Conservation (phyloP, 1,140 invertebrate genomes). For the Drosophila tropicalis region DNA sequence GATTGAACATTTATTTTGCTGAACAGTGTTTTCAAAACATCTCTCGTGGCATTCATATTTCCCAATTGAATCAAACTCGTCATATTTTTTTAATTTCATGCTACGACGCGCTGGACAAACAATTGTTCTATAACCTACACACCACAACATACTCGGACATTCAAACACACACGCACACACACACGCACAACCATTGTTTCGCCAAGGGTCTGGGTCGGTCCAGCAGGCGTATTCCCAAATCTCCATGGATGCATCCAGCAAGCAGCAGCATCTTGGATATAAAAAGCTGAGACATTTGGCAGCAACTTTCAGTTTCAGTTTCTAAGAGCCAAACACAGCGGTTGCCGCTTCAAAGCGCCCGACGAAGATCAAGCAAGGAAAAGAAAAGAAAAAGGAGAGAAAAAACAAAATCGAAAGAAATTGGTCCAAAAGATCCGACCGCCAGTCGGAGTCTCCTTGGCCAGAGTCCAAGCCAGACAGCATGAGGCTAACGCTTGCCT, state of each 20-base stretch:
- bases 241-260: slow-evolving; percentile 27
- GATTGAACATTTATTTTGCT: slow-evolving; percentile 2
- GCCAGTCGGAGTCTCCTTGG: slow-evolving; percentile 26
- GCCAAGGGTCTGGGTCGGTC: slow-evolving; percentile 29
- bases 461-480: slow-evolving; percentile 36
- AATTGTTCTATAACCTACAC: slow-evolving; percentile 36
- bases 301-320: slow-evolving; percentile 79
- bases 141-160: not conserved
- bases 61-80: slow-evolving; percentile 45
- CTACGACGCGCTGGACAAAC: slow-evolving; percentile 64
- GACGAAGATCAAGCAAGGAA: slow-evolving; percentile 33
- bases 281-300: slow-evolving; percentile 66
- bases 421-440: slow-evolving; percentile 47
- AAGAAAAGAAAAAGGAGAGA: slow-evolving; percentile 22
- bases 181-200: slow-evolving; percentile 30
- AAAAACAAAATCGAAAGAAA: slow-evolving; percentile 32
- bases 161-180: too few relatives aligned
- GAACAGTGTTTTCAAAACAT: slow-evolving; percentile 23
- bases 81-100: slow-evolving; percentile 81
- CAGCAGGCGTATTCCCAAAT: slow-evolving; percentile 73
- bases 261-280: slow-evolving; percentile 54
- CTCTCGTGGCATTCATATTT: slow-evolving; percentile 48
- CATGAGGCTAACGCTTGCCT: slow-evolving; percentile 80
- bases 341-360: slow-evolving; percentile 67
- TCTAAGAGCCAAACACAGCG: slow-evolving; percentile 63